Conservation (phyloP, 2,113 vertebrate species). For the Atrichornis clamosus region DNA sequence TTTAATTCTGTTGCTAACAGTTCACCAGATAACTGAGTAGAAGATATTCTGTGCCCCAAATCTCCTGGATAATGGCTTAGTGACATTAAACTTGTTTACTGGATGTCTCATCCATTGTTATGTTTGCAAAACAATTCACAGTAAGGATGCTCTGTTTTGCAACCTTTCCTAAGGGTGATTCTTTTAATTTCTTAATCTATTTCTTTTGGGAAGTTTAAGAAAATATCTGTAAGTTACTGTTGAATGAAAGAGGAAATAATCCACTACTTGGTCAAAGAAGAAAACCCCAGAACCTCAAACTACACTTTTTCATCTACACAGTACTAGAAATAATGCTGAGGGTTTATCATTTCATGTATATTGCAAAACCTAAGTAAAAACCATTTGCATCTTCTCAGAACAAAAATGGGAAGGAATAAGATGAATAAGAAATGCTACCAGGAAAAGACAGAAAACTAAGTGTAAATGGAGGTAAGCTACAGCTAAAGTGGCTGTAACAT, state of each 20-base stretch:
- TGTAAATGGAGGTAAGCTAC: constrained; percentile 37
- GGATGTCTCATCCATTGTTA: not conserved
- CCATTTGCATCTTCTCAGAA: constrained; percentile 10
- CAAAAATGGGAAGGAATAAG: not conserved
- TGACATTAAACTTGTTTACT: not conserved
- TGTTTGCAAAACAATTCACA: not conserved
- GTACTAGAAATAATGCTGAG: constrained; percentile 19
- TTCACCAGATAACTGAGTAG: not conserved
- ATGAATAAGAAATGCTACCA: not conserved
- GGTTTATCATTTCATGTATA: constrained; percentile 12
- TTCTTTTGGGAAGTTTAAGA: not conserved
- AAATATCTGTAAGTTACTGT: not conserved
- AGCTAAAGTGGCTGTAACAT: constrained; percentile 31
- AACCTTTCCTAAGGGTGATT: not conserved
- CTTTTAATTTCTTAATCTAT: not conserved
- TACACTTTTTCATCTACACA: not conserved
- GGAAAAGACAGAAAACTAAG: constrained; percentile 37
- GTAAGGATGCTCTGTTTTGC: not conserved
- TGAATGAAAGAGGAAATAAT: not conserved
- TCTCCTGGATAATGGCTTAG: not conserved
- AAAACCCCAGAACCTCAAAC: not conserved
- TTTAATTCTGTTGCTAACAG: not conserved
- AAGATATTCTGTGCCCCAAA: not conserved
- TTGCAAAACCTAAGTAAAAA: constrained; percentile 16
- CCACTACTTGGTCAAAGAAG: not conserved